A percentile compares a stretch with the other conserved stretches of the same genome.
phyloP scores from a whole-genome alignment of 2,888 invertebrate species.

The Diploptera punctata region DNA sequence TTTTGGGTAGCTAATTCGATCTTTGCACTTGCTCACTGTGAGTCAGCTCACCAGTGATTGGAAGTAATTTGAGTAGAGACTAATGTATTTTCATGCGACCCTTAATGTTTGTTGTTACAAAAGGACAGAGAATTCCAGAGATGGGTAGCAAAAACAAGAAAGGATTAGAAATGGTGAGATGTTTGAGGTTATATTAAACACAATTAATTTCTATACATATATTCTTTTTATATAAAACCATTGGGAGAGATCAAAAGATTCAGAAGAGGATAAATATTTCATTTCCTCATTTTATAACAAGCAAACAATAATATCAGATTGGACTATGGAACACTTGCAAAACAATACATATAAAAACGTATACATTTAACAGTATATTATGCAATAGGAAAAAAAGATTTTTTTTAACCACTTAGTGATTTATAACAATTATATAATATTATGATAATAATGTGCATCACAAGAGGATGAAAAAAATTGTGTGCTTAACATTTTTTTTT shows the following conservation, averaged over 20 bases:
- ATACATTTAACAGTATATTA: conserved; percentile 24
- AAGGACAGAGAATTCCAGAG: too few species aligned
- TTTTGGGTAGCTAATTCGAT: too few species aligned
- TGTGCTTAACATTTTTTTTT: conserved; percentile 22
- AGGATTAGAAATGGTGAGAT: too few species aligned
- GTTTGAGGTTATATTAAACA: too few species aligned
- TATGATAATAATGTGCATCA: conserved; percentile 31
- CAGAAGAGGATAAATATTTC: conserved; percentile 26
- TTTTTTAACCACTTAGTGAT: conserved; percentile 21
- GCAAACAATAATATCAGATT: conserved; percentile 27
- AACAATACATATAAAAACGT: conserved; percentile 30
- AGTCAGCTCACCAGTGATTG: too few species aligned
- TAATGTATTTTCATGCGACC: too few species aligned
- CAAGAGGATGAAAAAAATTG: conserved; percentile 31
- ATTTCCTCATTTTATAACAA: conserved; percentile 20
- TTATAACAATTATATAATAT: conserved; percentile 18
- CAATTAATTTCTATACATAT: conserved; percentile 13
- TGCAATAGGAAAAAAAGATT: conserved; percentile 21
- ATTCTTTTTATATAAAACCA: conserved; percentile 22
- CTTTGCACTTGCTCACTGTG: too few species aligned
- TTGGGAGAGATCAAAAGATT: conserved; percentile 26
- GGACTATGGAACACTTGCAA: conserved; percentile 19
- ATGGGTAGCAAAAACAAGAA: too few species aligned
- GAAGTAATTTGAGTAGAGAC: too few species aligned
- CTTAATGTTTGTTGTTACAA: too few species aligned